Evolutionary conservation across 2,797 vertebrate species (phyloP).

Genomic region (Sardinella longiceps): DNA sequence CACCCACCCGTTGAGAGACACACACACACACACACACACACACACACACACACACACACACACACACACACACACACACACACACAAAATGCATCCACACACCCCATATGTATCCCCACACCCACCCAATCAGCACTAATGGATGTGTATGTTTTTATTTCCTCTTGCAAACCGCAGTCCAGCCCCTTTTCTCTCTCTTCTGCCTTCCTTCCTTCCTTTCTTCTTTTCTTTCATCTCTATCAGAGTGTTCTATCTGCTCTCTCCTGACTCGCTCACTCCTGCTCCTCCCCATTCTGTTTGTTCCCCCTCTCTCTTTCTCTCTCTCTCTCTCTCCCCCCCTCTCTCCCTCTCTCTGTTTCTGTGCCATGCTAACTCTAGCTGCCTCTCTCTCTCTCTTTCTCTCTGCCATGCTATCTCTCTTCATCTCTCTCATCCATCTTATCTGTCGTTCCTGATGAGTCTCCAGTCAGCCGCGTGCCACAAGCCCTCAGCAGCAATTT

Average conservation of each 20-base stretch:
- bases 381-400: neutral
- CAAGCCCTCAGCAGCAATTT: neutral
- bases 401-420: neutral
- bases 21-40: neutral
- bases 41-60: neutral
- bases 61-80: slow-evolving; percentile 5
- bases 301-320: neutral
- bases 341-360: neutral
- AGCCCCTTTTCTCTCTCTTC: neutral
- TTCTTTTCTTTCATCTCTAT: neutral
- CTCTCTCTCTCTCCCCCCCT: neutral
- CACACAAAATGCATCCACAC: neutral
- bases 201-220: neutral
- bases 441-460: neutral
- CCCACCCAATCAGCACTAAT: neutral
- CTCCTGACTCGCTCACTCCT: neutral
- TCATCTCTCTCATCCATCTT: slow-evolving; percentile 17
- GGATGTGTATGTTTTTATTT: neutral
- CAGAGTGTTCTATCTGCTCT: neutral
- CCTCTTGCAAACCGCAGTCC: neutral
- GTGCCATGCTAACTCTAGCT: too few species aligned
- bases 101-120: neutral
- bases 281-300: neutral
- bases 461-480: slow-evolving; percentile 9
- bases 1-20: neutral